Evolutionary conservation across 2,797 vertebrate species (phyloP).

Genomic region (Coilia nasus): DNA sequence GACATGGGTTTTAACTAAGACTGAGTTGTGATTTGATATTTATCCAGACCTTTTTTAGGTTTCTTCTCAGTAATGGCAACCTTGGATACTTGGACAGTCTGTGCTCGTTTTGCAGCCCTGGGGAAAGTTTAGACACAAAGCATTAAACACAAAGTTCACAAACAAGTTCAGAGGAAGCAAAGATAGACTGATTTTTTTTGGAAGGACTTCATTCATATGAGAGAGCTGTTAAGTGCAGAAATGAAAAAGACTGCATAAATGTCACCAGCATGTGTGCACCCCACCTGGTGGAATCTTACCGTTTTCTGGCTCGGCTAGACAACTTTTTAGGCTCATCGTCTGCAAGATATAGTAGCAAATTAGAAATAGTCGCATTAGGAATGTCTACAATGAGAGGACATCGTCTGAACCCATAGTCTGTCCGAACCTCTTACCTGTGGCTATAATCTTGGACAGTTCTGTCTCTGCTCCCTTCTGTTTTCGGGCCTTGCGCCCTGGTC

Average conservation of each 20-base stretch:
- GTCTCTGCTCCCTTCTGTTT: conserved; percentile 93
- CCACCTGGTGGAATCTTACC: conserved; percentile 69
- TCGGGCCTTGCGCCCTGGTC: conserved; percentile 87
- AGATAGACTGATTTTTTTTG: neutral
- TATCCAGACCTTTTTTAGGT: conserved; percentile 67
- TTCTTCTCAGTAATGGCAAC: conserved; percentile 48
- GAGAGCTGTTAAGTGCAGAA: neutral
- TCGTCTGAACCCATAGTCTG: neutral
- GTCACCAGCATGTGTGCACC: neutral
- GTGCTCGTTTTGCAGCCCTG: conserved; percentile 75
- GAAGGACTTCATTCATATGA: neutral
- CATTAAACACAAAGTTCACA: neutral
- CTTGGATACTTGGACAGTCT: conserved; percentile 59
- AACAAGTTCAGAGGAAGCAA: conserved; percentile 28
- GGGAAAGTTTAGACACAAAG: conserved; percentile 32
- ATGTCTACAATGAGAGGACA: neutral
- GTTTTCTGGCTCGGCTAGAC: conserved; percentile 84
- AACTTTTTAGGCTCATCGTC: conserved; percentile 79
- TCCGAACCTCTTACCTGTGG: conserved; percentile 73
- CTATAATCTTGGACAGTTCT: conserved; percentile 84
- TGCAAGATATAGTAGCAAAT: conserved; percentile 50
- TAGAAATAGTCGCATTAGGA: conserved; percentile 16
- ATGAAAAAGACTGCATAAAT: neutral
- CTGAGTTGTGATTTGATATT: conserved; percentile 14
- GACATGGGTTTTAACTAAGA: neutral